Evolutionary conservation across 2,888 invertebrate species (phyloP), one percentile per base, ranked within the genome.

Genomic region (Hecatera dysodea): DNA sequence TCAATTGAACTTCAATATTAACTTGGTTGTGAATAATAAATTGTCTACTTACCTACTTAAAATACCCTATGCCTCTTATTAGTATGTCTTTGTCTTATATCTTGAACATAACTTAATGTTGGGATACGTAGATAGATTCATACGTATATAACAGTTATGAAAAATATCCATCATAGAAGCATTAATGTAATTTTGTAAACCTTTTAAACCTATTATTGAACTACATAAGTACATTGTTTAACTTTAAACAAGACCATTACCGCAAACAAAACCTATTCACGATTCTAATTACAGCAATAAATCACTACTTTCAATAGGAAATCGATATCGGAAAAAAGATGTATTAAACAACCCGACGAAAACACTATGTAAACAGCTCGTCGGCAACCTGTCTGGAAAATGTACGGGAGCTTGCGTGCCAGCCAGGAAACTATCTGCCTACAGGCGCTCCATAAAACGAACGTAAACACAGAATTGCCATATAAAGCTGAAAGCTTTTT

Each of bases 301-400:
- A 46, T 17, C n/a, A 56, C 17, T 27, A 60, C 12, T 55, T 57
- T 33, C 15, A 62, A 66, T 72, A 29, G 44, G 12, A 65, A 72
- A 83, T 81, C 72, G 56, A 81, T 75, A 64, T 39, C 50, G 17
- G n/a, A 50, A 67, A 80, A 74, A 78, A 65, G 52, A 48, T 53
- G 27, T 46, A 53, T 36, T 44, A 48, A 60, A 63, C 68, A 77
- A 44, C 56, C 65, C 48, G 48, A 77, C 76, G 64, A 83, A 81
- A 83, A 81, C 78, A 78, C 66, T 66, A 29, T 64, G 57, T 68
- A 85, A 82, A 86, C 84, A 72, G 65, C 60, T 70, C 57, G 67
- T 73, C 69, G 75, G 71, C 71, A 80, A 69, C 67, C 69, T 80
- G 84, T 81, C 83, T 81, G 82, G 76, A 67, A 72, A 78, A 75